phyloP scores from a whole-genome alignment of 92 coral and sea anemone species.

The Epizoanthus fatuus region DNA sequence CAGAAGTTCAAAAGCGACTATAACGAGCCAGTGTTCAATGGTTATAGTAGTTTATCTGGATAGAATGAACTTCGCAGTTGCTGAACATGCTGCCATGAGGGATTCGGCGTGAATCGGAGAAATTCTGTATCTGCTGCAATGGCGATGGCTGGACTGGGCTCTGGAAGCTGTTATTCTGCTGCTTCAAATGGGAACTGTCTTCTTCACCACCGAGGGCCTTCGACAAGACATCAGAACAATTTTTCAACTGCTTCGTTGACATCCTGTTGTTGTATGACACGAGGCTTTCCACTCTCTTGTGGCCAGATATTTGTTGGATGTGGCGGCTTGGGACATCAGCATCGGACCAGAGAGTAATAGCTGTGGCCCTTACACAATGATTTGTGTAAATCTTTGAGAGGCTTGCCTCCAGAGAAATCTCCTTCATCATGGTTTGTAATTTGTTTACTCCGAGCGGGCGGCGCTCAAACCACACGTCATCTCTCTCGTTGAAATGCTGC shows the following conservation, averaged over 20 bases:
- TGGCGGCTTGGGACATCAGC: background rate
- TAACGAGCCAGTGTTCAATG: no score
- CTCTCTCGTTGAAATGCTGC: no score
- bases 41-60: background rate
- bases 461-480: background rate
- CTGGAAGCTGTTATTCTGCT: background rate
- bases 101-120: background rate
- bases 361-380: background rate
- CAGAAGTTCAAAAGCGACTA: background rate
- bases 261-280: background rate
- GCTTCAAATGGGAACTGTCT: background rate
- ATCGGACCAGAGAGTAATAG: background rate
- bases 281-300: constrained; percentile 2
- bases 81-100: background rate
- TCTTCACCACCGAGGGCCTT: constrained; percentile 15
- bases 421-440: constrained; percentile 1
- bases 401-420: background rate
- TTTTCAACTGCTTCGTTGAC: constrained; percentile 17
- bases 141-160: background rate
- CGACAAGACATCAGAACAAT: constrained; percentile 16
- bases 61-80: constrained; percentile 2
- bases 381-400: no score
- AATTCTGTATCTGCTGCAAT: background rate
- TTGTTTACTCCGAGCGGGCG: constrained; percentile 8
- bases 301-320: no score